A percentile compares a stretch with the other conserved stretches of the same genome.
Conservation (phyloP, 2,797 vertebrate genomes). For the Poeciliopsis turneri region DNA sequence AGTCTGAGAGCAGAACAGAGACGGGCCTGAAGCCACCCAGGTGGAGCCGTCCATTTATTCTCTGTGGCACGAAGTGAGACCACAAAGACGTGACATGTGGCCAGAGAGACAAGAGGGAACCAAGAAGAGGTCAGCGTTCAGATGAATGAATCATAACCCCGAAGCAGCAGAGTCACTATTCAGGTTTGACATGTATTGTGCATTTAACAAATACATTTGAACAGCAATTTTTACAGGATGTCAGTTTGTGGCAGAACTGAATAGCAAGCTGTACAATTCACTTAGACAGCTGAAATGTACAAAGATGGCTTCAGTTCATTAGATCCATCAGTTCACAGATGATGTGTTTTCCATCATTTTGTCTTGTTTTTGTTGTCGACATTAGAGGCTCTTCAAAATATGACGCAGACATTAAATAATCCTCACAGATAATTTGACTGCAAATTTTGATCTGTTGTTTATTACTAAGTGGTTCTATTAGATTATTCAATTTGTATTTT, state of each 20-base stretch:
- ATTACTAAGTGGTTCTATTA: not conserved
- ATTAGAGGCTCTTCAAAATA: not conserved
- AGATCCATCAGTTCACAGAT: not conserved
- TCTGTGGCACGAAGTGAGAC: slow-evolving; percentile 27
- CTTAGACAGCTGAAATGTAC: not conserved
- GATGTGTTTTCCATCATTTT: not conserved
- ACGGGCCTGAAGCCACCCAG: slow-evolving; percentile 10
- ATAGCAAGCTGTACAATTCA: not conserved
- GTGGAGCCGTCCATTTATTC: slow-evolving; percentile 37
- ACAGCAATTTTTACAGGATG: slow-evolving; percentile 5
- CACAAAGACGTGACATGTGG: slow-evolving; percentile 56
- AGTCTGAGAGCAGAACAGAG: slow-evolving; percentile 7
- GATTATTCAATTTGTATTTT: not conserved
- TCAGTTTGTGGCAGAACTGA: not conserved
- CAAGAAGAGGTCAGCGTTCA: slow-evolving; percentile 42
- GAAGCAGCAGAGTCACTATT: slow-evolving; percentile 13
- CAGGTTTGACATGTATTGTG: slow-evolving; percentile 44
- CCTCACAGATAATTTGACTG: not conserved
- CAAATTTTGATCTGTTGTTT: not conserved
- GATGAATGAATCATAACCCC: slow-evolving; percentile 38
- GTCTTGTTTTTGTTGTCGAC: not conserved
- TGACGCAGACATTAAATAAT: not conserved
- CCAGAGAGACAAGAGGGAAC: slow-evolving; percentile 27
- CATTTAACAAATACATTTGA: slow-evolving; percentile 30
- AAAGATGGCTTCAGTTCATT: not conserved